phyloP scores from a whole-genome alignment of 2,113 vertebrate species.

The Callaeas wilsoni region DNA sequence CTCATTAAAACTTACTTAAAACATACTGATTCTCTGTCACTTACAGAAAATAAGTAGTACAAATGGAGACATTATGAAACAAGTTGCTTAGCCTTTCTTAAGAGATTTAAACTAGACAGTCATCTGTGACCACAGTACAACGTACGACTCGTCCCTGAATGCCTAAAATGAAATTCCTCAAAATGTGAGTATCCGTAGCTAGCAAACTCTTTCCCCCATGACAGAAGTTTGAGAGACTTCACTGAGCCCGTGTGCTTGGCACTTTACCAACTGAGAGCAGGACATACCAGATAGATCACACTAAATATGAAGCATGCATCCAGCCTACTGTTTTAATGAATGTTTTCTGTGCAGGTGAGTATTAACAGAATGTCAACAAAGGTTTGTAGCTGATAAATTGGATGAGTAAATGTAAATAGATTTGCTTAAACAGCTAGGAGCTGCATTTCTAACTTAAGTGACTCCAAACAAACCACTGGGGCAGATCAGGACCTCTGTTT shows the following conservation, averaged over 20 bases:
- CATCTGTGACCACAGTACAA: background rate
- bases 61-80: background rate
- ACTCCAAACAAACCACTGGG: background rate
- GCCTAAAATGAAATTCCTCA: background rate
- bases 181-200: background rate
- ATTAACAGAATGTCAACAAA: background rate
- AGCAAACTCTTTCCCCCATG: background rate
- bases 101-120: background rate
- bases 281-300: background rate
- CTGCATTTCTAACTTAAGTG: background rate
- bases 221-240: background rate
- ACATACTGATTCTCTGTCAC: background rate
- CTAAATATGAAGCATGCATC: background rate
- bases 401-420: background rate
- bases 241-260: background rate
- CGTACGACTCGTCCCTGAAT: background rate
- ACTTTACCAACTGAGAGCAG: background rate
- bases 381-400: background rate
- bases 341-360: background rate
- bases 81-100: background rate
- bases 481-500: background rate
- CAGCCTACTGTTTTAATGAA: background rate
- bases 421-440: background rate
- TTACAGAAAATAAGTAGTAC: background rate
- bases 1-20: background rate